Conservation (phyloP, 2,888 invertebrate genomes). For the Brachyptera putata region DNA sequence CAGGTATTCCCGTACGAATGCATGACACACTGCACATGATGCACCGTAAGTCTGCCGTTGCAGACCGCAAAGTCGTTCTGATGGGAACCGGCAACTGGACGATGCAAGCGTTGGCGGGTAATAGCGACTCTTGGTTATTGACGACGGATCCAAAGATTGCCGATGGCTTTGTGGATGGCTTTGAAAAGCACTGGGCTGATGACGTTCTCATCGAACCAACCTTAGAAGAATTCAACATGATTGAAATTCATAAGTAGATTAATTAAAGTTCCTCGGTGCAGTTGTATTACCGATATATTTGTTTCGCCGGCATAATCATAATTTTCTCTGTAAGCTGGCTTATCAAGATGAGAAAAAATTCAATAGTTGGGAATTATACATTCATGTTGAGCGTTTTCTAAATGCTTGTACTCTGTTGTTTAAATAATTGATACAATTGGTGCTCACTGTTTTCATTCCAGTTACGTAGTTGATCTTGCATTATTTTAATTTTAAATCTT, state of each 20-base stretch:
- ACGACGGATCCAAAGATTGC: not conserved
- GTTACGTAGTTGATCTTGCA: too few relatives aligned
- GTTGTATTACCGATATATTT: too few relatives aligned
- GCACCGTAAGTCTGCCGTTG: conserved; percentile 10
- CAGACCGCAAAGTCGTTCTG: not conserved
- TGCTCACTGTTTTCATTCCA: too few relatives aligned
- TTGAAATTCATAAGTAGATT: not conserved
- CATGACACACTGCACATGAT: not conserved
- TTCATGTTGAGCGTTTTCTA: too few relatives aligned
- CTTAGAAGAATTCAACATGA: not conserved
- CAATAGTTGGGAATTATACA: too few relatives aligned
- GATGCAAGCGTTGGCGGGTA: conserved; percentile 7
- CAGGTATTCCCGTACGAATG: not conserved
- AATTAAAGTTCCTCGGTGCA: too few relatives aligned
- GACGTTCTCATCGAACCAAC: not conserved
- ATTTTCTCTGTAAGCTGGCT: too few relatives aligned
- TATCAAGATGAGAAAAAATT: too few relatives aligned
- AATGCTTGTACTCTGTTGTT: too few relatives aligned
- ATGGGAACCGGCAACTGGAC: conserved; percentile 15
- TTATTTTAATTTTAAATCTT: too few relatives aligned
- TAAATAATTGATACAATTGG: too few relatives aligned
- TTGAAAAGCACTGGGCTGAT: not conserved
- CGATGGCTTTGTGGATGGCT: not conserved
- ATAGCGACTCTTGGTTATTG: not conserved
- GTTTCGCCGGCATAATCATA: too few relatives aligned